Evolutionary conservation across 1,140 invertebrate species (phyloP), one percentile per base, ranked within the genome.

Genomic region (Papilio glaucus): DNA sequence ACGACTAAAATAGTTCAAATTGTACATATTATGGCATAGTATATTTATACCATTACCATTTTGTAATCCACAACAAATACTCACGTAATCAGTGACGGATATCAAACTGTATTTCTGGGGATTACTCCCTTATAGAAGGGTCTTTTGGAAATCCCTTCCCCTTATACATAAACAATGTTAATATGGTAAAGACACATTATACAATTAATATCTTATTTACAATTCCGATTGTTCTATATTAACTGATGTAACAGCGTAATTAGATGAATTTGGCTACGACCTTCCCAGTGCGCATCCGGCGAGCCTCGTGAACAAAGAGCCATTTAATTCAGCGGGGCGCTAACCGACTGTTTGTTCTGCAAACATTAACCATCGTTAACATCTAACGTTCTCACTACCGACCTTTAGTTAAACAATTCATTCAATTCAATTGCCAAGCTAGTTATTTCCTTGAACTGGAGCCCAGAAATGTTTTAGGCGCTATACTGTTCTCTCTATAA

Each of bases 311-410:
- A 82, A 80, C 78, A 82, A 82, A 74, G 78, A 76, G 57, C 45
- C 74, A 73, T 78, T 80, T 82, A 80, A 68, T 74, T 73, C 41
- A 49, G 49, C 39, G 53, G 80, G 78, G 79, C 78, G 81, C 75
- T 83, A 87, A 87, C 75, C 60, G 72, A 37, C 68, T 85, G 75
- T 88, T 85, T 85, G 83, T 70, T 72, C 63, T 80, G 73, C 76
- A 77, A 80, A 78, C 78, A 71, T 41, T 39, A 15, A n/a, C 33
- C 7, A 21, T 60, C 73, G 75, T 87, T 85, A 84, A 77, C 79
- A 73, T 75, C 79, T 82, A 84, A 83, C 73, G 67, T 61, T 72
- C 63, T 74, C 61, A 62, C 81, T 83, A 80, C 78, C 75, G 76
- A 74, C 76, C 12, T 53, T 69, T 63, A 62, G 60, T 38, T 71